Conservation (phyloP, 2,113 vertebrate genomes). For the Neoarius graeffei region DNA sequence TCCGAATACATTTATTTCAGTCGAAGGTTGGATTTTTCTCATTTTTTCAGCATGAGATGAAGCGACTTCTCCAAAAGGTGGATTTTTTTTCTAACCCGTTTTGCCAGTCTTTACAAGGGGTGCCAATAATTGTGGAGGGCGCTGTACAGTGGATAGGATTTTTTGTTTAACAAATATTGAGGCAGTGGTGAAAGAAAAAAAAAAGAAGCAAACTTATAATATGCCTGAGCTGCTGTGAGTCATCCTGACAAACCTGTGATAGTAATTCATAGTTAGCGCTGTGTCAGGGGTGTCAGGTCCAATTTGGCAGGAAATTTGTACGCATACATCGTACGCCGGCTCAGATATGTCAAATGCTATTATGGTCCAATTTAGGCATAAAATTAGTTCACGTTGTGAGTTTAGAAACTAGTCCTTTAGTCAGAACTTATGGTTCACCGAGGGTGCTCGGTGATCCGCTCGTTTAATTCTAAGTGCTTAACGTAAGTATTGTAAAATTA, state of each 20-base stretch:
- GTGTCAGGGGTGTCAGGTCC: background rate
- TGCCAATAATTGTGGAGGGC: no score
- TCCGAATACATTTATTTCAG: no score
- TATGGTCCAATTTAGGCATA: background rate
- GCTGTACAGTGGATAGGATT: background rate
- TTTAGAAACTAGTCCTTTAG: background rate
- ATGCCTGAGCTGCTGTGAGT: background rate
- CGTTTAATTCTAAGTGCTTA: background rate
- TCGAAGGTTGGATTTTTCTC: no score
- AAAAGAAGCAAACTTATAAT: background rate
- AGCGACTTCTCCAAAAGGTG: no score
- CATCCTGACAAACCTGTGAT: background rate
- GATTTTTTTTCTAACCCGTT: no score
- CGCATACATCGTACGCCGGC: background rate
- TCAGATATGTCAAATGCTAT: background rate
- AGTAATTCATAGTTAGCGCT: background rate
- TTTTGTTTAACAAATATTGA: background rate
- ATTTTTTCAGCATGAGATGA: no score
- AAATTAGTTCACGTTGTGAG: background rate
- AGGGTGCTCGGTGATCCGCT: background rate
- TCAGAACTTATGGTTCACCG: background rate
- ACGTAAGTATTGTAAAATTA: background rate
- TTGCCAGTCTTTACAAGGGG: no score
- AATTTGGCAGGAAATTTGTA: background rate
- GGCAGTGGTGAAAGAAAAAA: background rate